Evolutionary conservation across 2,888 invertebrate genomes (phyloP).

Genomic region (Colostygia pectinataria): DNA sequence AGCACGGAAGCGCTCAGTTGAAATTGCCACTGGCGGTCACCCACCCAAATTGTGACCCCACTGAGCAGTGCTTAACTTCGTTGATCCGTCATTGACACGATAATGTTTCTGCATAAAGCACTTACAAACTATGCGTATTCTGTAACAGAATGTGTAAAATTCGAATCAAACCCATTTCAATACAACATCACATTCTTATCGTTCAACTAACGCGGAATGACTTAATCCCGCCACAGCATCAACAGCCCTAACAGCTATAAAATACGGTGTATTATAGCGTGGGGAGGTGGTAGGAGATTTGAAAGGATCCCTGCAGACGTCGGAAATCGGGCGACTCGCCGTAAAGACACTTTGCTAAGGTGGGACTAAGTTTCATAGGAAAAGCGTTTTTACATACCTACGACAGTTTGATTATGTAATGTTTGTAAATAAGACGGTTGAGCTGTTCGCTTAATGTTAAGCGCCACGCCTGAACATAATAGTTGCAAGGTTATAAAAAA

Average conservation of each 20-base stretch:
- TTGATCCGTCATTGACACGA: no score
- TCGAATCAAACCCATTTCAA: constrained; percentile 18
- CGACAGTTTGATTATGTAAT: no score
- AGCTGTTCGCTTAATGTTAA: no score
- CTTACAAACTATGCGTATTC: constrained; percentile 5
- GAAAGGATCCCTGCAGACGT: constrained; percentile 46
- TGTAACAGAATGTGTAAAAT: constrained; percentile 7
- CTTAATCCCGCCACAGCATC: constrained; percentile 4
- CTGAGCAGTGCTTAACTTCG: neutral
- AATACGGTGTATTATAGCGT: constrained; percentile 6
- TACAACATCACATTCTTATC: constrained; percentile 18
- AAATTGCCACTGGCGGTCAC: no score
- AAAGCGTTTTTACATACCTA: neutral
- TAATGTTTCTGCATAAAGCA: no score
- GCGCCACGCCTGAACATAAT: no score
- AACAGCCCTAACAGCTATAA: neutral
- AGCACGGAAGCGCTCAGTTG: no score
- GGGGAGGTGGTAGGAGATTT: constrained; percentile 28
- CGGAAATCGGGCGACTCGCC: constrained; percentile 57
- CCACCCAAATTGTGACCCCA: no score
- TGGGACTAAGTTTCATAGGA: constrained; percentile 15
- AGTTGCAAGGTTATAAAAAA: no score
- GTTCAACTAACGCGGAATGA: constrained; percentile 18
- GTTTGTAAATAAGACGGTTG: no score
- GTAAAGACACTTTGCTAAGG: constrained; percentile 49